phyloP scores from a whole-genome alignment of 2,888 invertebrate genomes.

The Crematogaster levior region DNA sequence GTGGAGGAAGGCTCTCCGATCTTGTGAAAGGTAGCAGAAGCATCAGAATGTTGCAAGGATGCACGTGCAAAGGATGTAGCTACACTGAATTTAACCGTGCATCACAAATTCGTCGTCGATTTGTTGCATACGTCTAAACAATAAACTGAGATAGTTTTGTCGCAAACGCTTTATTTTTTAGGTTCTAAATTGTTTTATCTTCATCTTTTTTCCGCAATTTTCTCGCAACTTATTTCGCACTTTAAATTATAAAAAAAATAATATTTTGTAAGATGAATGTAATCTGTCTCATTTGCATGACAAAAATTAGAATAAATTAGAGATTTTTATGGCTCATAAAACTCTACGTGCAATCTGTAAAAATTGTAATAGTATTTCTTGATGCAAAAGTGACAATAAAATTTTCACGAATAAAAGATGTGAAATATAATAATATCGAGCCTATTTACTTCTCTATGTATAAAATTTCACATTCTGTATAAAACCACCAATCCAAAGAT shows the following conservation, averaged over 20 bases:
- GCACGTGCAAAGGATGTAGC: constrained; percentile 28
- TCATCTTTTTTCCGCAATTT: neutral
- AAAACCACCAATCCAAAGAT: neutral
- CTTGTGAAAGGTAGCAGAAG: constrained; percentile 57
- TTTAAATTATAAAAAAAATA: neutral
- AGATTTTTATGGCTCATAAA: neutral
- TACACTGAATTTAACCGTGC: neutral
- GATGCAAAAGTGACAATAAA: neutral
- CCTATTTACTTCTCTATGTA: neutral
- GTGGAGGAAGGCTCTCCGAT: constrained; percentile 43
- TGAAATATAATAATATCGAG: too few relatives aligned
- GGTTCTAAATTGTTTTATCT: neutral
- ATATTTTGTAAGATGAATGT: neutral
- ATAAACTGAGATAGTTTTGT: neutral
- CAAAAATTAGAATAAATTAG: neutral
- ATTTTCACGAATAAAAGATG: neutral
- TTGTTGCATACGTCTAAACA: neutral
- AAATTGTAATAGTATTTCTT: neutral
- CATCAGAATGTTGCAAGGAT: constrained; percentile 41
- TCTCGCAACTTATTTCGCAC: neutral
- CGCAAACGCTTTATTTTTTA: neutral
- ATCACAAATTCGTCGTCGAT: neutral
- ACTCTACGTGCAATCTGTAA: neutral
- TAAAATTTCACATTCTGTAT: neutral
- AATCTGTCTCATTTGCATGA: neutral